Base-by-base conservation (phyloP, 2,113 vertebrate genomes). In the Zingel zingel region DNA sequence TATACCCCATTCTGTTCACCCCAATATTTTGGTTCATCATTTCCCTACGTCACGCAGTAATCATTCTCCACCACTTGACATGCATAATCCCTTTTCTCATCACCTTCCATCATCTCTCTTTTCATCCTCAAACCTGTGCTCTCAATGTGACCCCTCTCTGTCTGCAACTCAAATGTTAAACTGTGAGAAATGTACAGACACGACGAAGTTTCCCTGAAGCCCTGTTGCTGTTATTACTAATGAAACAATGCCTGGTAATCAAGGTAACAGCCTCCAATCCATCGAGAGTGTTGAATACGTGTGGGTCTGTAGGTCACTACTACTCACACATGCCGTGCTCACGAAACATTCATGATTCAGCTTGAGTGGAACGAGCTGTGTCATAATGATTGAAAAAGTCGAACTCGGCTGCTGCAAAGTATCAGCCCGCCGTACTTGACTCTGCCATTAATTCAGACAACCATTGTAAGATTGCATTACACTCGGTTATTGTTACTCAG, bases 261-360 rank as follows among this genome's bases (percentile, higher is more conserved):
- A 76, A 79, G 48, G 68, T 66, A 65, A 77, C 82, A 59, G 69
- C 39, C 53, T 69, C 30, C 10, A 21, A 53, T 86, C 70, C 16
- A 48, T 79, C 27, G 0, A 14, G 30, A 33, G 77, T 53, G 71
- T 88, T 54, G 59, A 86, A 69, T 81, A 64, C 11, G 54, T 70
- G 70, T 69, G 66, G 73, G 76, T 90, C 79, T 70, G 61, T 27
- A 47, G 84, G 85, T 86, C 78, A 84, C 61, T 71, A 57, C 81
- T 77, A 76, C 70, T 89, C 75, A 23, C 75, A 58, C 86, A 79
- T 77, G 77, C 81, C 12, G 33, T 15, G 2, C 74, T 88, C 88
- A 94, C 93, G 88, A 92, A 94, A 91, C 79, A 93, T 93, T 92
- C 86, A 92, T 86, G 82, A 61, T 87, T 81, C 62, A 69, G 89